Base-by-base conservation (phyloP, 2,888 invertebrate genomes). In the Coremacera marginata region DNA sequence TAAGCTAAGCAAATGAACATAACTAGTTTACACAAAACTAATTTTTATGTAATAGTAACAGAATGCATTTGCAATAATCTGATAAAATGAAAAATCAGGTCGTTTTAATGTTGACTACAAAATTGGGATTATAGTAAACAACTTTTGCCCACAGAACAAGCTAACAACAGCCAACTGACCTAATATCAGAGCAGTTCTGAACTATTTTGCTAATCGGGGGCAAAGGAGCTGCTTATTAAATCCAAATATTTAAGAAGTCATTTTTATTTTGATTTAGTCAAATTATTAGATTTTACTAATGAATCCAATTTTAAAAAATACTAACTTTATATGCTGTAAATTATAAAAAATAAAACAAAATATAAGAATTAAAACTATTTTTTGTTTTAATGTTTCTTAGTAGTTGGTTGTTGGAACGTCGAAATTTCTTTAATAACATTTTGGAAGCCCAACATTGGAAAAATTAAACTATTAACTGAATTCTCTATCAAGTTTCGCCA, bases 1-100 rank as follows among this genome's bases (percentile, higher is more conserved):
- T 83, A 81, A 87, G 88, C 88, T 87, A 85, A 88, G 86, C 85
- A 87, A 89, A 89, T 89, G 89, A 86, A 87, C 89, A 89, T 89
- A 86, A 88, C 89, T 89, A 89, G 86, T 82, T 81, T 81, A 84
- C 86, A 77, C 87, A 86, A 87, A 87, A 87, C 87, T 87, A 86
- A 85, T 83, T 86, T 86, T 87, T 86, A 79, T 79, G 82, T 83
- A 85, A 85, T 82, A 82, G 83, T 86, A 85, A 86, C 84, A 84
- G 84, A 85, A 86, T 83, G 78, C 80, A 86, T 87, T 87, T 81
- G 74, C 82, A 82, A 81, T 78, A 82, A 80, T 78, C 81, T 77
- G 37, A 74, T 74, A 67, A 74, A 65, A 74, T 67, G 65, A 37
- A 55, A 67, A 74, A 74, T 67, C 74, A 44, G 3, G 44, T 55